Conservation (phyloP, 1,140 invertebrate species). For the Coptotermes formosanus region DNA sequence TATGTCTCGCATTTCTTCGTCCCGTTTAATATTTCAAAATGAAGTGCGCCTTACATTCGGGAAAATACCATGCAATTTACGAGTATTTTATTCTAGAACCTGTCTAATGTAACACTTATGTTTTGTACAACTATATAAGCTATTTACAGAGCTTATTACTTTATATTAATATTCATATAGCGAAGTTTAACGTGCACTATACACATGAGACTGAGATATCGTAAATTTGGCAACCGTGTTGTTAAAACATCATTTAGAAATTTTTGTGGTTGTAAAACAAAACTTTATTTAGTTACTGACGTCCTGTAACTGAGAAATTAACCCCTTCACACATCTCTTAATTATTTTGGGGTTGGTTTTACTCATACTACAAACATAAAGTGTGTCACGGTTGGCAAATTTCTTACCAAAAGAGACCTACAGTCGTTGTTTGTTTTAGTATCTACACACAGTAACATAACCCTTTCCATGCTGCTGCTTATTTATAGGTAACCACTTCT, state of each 20-base stretch:
- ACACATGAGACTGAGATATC: not conserved
- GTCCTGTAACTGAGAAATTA: not conserved
- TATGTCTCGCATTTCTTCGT: too few relatives aligned
- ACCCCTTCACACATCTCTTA: not conserved
- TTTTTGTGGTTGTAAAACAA: not conserved
- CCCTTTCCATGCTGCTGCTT: too few relatives aligned
- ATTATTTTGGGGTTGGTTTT: not conserved
- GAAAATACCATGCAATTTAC: too few relatives aligned
- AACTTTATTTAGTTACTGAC: not conserved
- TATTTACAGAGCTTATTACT: not conserved
- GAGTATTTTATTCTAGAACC: not conserved
- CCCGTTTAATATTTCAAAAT: too few relatives aligned
- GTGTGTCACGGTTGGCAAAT: not conserved
- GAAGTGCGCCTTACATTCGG: too few relatives aligned
- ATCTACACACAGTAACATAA: not conserved
- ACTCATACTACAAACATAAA: not conserved
- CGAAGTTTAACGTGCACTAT: not conserved
- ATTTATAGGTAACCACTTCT: too few relatives aligned
- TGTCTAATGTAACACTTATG: not conserved
- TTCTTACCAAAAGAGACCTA: not conserved
- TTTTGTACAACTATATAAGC: slow-evolving; percentile 1
- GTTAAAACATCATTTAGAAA: not conserved
- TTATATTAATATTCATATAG: slow-evolving; percentile 19
- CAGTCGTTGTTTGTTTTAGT: not conserved
- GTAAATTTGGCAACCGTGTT: slow-evolving; percentile 15